Conservation (phyloP, 2,797 vertebrate genomes). For the Enteromius viviparus region DNA sequence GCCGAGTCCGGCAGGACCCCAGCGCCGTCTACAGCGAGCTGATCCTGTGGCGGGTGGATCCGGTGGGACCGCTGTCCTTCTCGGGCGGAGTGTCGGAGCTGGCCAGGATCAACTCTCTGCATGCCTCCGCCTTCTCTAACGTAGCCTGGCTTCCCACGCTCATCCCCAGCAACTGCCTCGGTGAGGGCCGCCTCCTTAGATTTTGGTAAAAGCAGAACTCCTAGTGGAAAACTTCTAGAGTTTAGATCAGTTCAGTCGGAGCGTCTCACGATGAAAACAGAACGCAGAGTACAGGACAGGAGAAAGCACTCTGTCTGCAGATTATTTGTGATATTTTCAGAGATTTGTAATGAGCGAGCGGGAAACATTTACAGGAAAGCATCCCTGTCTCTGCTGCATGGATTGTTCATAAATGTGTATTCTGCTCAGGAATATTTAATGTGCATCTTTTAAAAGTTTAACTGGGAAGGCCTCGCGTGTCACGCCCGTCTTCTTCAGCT, state of each 20-base stretch:
- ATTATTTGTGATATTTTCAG: not conserved
- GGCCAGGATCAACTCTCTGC: slow-evolving; percentile 96
- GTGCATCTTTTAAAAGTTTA: not conserved
- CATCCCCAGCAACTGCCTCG: slow-evolving; percentile 96
- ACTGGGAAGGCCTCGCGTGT: not conserved
- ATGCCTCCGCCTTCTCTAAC: slow-evolving; percentile 95
- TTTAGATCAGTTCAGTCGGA: not conserved
- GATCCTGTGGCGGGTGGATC: slow-evolving; percentile 97
- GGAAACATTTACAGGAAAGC: not conserved
- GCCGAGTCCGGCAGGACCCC: slow-evolving; percentile 81
- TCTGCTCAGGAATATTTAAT: slow-evolving; percentile 15
- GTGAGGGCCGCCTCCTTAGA: slow-evolving; percentile 72
- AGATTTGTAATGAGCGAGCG: not conserved
- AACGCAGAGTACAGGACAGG: not conserved
- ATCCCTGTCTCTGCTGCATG: not conserved
- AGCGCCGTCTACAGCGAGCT: slow-evolving; percentile 95
- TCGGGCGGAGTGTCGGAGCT: slow-evolving; percentile 97
- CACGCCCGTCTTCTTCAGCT: not conserved
- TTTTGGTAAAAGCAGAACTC: no score
- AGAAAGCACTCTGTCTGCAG: not conserved
- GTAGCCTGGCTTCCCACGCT: slow-evolving; percentile 96
- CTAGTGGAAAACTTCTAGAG: no score
- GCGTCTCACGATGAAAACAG: not conserved
- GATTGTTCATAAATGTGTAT: slow-evolving; percentile 15
- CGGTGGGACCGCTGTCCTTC: slow-evolving; percentile 93